phyloP scores from a whole-genome alignment of 2,113 vertebrate species.

The Lasiurus cinereus region DNA sequence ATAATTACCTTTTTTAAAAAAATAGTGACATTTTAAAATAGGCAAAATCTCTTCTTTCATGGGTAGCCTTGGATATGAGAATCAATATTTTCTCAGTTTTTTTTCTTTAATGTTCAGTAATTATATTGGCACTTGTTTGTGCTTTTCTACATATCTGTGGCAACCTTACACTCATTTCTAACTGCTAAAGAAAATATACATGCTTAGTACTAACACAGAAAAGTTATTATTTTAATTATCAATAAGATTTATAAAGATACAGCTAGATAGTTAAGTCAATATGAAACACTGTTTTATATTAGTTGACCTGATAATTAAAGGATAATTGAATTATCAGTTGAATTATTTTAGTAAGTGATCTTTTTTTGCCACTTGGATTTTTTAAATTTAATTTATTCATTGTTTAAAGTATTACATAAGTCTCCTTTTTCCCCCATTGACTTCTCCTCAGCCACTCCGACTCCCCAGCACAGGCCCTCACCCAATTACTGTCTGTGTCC shows the following conservation, averaged over 20 bases:
- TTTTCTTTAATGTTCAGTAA: too few relatives aligned
- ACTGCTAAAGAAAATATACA: not conserved
- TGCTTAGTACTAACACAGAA: slow-evolving; percentile 26
- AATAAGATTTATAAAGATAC: not conserved
- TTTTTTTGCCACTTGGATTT: not conserved
- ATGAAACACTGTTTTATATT: not conserved
- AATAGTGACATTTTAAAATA: too few relatives aligned
- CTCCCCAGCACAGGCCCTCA: too few relatives aligned
- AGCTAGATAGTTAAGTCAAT: not conserved
- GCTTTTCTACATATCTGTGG: not conserved
- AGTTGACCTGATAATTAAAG: not conserved
- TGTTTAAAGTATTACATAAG: too few relatives aligned
- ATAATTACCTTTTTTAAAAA: too few relatives aligned
- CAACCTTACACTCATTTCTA: not conserved
- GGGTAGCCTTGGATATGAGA: too few relatives aligned
- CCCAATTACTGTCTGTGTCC: too few relatives aligned
- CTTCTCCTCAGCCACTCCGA: too few relatives aligned
- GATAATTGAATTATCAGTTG: not conserved
- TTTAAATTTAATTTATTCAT: too few relatives aligned
- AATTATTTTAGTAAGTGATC: not conserved
- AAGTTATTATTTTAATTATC: slow-evolving; percentile 55
- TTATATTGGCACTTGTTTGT: not conserved
- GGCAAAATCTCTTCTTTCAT: too few relatives aligned
- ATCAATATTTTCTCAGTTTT: too few relatives aligned
- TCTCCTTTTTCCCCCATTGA: too few relatives aligned